Percentiles rank a stretch among this genome's conserved stretches.
Conservation (phyloP, 2,888 invertebrate species). For the Microplitis deprimator region DNA sequence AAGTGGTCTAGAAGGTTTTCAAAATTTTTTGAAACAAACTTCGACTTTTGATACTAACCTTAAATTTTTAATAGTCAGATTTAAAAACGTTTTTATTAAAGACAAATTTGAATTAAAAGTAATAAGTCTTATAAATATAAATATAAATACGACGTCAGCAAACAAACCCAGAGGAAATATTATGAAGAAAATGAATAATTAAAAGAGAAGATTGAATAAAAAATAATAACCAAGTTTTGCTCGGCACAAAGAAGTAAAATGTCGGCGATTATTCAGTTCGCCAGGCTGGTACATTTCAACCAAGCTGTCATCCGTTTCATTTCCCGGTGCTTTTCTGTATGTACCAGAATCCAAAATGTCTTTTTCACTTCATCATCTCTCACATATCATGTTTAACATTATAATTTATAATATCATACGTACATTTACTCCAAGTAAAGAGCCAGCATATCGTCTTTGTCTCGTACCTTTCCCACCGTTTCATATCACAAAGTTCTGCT, state of each 20-base stretch:
- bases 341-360: not conserved
- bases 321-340: not conserved
- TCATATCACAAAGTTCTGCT: not conserved
- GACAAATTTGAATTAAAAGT: too few species aligned
- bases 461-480: not conserved
- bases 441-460: not conserved
- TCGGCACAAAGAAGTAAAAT: not conserved
- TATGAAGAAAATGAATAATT: too few species aligned
- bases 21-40: too few species aligned
- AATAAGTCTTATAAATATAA: too few species aligned
- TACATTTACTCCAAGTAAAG: not conserved
- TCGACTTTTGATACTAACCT: too few species aligned
- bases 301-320: not conserved
- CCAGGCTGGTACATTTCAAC: not conserved
- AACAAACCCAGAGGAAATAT: too few species aligned
- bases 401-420: not conserved
- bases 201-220: too few species aligned
- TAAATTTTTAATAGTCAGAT: too few species aligned
- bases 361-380: not conserved
- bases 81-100: too few species aligned
- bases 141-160: too few species aligned
- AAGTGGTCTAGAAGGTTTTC: too few species aligned
- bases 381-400: not conserved
- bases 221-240: too few species aligned
- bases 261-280: not conserved